Base-by-base conservation (phyloP, 2,113 vertebrate genomes). In the Lethenteron camtschaticum region DNA sequence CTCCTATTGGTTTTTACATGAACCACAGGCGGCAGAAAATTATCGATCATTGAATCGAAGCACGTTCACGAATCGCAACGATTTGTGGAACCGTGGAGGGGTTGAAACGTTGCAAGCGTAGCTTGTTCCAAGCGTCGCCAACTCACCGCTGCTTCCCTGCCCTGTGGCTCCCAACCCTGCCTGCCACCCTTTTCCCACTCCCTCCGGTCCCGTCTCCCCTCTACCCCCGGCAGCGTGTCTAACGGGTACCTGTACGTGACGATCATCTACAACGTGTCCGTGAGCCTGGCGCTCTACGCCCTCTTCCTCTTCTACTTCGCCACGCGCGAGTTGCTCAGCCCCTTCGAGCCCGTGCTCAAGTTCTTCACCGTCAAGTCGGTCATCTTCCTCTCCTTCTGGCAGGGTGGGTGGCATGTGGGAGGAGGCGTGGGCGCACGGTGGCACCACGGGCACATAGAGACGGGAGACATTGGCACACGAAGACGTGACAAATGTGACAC, bases 361-460 rank as follows among this genome's bases (percentile, higher is more conserved):
- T 97, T 97, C 81, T 81, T 96, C 80, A 95, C 90, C 88, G 87
- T 97, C 78, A 97, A 97, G 75, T 95, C 89, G 0, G 90, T 95
- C 80, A 95, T 95, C 78, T 95, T 95, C 69, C 83, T 95, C 58
- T 95, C 89, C 75, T 95, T 95, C 80, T 94, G 90, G 89, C 90
- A 94, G 80, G 90, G 90, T 95, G 76, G 79, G 41, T 41, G 41
- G 41, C 41, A 41, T 41, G 41, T 41, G 6, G 41, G 41, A 41
- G 41, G 41, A 41, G 41, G 41, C 41, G 41, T 41, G 41, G 41
- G 41, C 41, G 41, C 41, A 41, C 41, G 41, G 41, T 5, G 41
- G 41, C 41, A 41, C 41, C 41, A 41, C 41, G 41, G 41, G 41
- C 6, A 41, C 41, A 41, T 41, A 41, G 41, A 41, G 41, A 41